A percentile compares a stretch with the other conserved stretches of the same genome.
These are phyloP conservation scores for Noctua janthe DNA, from an alignment of 2,888 invertebrate genomes.

Conservation along the genomic window DNA sequence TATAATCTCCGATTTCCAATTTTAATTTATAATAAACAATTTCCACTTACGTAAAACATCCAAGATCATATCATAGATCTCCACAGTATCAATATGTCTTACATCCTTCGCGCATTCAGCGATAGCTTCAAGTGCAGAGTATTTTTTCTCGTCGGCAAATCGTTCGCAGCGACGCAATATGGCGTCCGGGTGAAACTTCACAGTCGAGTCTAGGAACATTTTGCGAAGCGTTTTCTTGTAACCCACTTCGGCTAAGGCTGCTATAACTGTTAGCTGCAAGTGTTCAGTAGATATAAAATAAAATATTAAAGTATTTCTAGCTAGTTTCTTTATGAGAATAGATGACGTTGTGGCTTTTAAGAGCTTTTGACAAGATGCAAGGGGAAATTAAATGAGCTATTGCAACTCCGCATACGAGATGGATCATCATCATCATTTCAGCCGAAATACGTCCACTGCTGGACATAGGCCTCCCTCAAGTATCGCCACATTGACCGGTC, in stretches of 20 bases:
- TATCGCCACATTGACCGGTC: too few relatives aligned
- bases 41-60: conserved; percentile 87
- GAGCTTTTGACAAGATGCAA: neutral
- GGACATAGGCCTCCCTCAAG: too few relatives aligned
- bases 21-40: neutral
- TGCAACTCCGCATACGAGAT: neutral
- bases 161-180: conserved; percentile 88
- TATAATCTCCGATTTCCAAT: too few relatives aligned
- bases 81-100: conserved; percentile 79
- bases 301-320: neutral
- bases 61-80: conserved; percentile 87
- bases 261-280: conserved; percentile 84
- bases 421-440: too few relatives aligned
- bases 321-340: neutral
- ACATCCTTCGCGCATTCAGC: conserved; percentile 81
- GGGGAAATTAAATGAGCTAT: neutral
- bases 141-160: conserved; percentile 83
- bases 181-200: conserved; percentile 88
- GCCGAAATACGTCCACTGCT: too few relatives aligned
- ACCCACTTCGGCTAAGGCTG: conserved; percentile 89
- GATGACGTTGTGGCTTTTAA: neutral
- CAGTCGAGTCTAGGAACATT: conserved; percentile 88
- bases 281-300: neutral
- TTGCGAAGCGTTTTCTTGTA: conserved; percentile 87
- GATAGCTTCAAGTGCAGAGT: conserved; percentile 77